Evolutionary conservation across 2,888 invertebrate species (phyloP).

Genomic region (Meta bourneti): DNA sequence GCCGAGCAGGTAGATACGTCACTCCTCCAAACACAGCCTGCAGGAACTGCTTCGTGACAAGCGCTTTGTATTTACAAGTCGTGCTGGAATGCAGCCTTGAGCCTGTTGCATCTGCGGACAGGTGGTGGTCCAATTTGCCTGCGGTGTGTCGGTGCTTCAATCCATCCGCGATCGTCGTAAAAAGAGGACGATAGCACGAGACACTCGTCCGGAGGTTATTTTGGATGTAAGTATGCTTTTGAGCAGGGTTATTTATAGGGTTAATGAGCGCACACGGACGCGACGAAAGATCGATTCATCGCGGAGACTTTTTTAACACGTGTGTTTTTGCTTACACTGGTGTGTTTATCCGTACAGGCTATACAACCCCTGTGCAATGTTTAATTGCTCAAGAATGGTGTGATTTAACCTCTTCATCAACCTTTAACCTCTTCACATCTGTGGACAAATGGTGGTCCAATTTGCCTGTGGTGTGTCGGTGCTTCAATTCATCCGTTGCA

Average conservation of each 20-base stretch:
- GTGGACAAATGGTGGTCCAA: slow-evolving; percentile 58
- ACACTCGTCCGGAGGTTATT: neutral
- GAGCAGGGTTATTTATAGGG: too few species aligned
- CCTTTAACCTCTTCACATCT: slow-evolving; percentile 61
- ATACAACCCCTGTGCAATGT: too few species aligned
- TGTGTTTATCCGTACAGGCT: too few species aligned
- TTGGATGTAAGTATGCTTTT: too few species aligned
- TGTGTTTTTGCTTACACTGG: too few species aligned
- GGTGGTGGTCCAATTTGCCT: slow-evolving; percentile 59
- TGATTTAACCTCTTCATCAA: neutral
- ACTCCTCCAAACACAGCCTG: neutral
- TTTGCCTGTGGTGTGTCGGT: slow-evolving; percentile 11
- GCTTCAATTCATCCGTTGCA: slow-evolving; percentile 5
- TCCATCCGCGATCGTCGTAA: slow-evolving; percentile 9
- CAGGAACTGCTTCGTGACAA: slow-evolving; percentile 35
- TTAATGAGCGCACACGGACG: too few species aligned
- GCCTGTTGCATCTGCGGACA: slow-evolving; percentile 55
- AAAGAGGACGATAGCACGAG: slow-evolving; percentile 18
- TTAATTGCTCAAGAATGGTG: too few species aligned
- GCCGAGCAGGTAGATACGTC: neutral
- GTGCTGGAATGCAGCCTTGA: slow-evolving; percentile 72
- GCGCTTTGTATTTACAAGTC: slow-evolving; percentile 51
- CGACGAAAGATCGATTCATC: too few species aligned
- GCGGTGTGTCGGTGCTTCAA: neutral
- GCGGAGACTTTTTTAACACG: too few species aligned